These are phyloP conservation scores for Ursus arctos DNA, from an alignment of 2,113 vertebrate species.

Conservation along the genomic window DNA sequence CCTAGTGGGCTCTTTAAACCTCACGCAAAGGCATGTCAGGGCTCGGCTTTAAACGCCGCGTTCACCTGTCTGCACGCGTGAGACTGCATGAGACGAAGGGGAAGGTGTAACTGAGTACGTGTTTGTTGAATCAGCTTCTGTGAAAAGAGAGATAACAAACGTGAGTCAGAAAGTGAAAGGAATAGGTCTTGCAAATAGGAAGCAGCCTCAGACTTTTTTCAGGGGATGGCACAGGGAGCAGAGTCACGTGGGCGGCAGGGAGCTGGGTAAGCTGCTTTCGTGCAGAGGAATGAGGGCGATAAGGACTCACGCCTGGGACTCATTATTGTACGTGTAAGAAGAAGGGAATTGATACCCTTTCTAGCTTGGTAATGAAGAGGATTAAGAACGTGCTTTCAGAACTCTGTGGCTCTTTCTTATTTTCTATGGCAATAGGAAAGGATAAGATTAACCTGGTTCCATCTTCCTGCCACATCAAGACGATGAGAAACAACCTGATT, in stretches of 20 bases:
- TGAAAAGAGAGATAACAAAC: constrained; percentile 66
- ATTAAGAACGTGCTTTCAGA: constrained; percentile 51
- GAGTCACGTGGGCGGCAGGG: not conserved
- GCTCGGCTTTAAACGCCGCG: not conserved
- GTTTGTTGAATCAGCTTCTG: constrained; percentile 64
- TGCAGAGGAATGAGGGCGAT: not conserved
- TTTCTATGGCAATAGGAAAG: not conserved
- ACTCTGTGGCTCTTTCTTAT: not conserved
- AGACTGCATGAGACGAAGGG: not conserved
- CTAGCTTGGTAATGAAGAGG: constrained; percentile 56
- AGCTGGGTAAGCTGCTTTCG: not conserved
- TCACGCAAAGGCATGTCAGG: not conserved
- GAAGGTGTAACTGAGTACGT: not conserved
- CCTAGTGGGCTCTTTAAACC: not conserved
- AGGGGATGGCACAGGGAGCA: not conserved
- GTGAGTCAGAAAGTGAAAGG: constrained; percentile 65
- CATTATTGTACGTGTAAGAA: not conserved
- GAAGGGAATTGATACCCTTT: constrained; percentile 48
- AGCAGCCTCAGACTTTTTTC: not conserved
- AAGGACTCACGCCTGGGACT: constrained; percentile 37
- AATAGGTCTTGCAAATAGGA: constrained; percentile 28
- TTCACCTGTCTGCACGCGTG: not conserved
- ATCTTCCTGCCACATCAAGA: not conserved
- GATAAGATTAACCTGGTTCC: not conserved
- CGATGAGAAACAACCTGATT: not conserved